Conservation (phyloP, 2,888 invertebrate genomes). For the Aphodius granarius region DNA sequence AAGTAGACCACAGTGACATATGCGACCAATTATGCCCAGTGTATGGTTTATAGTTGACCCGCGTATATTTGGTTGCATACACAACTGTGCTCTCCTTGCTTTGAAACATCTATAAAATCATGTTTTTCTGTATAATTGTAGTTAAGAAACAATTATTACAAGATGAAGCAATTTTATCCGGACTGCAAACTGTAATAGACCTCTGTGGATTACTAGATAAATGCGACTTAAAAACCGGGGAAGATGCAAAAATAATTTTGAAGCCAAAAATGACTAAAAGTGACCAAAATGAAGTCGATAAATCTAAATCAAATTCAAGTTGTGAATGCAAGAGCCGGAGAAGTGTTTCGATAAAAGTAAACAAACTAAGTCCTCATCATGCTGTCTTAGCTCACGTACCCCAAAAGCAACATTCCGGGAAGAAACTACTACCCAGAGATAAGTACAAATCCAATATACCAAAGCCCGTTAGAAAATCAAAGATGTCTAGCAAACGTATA, state of each 20-base stretch:
- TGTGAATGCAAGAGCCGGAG: background rate
- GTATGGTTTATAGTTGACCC: too few species aligned
- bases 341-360: background rate
- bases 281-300: background rate
- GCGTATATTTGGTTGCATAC: too few species aligned
- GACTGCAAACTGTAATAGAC: conserved; percentile 40
- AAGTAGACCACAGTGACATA: too few species aligned
- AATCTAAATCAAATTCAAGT: background rate
- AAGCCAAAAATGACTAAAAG: background rate
- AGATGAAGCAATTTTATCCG: conserved; percentile 45
- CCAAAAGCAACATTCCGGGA: background rate
- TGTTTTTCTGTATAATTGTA: background rate
- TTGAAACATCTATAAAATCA: too few species aligned
- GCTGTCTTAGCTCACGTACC: background rate
- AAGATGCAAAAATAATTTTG: background rate
- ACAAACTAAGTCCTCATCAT: background rate
- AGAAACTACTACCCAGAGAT: background rate
- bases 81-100: too few species aligned
- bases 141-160: background rate
- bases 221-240: background rate
- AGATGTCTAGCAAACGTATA: background rate
- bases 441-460: background rate
- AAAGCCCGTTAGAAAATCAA: background rate
- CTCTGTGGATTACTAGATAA: conserved; percentile 25
- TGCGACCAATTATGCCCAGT: too few species aligned